phyloP scores from a whole-genome alignment of 2,113 vertebrate genomes.

The Oryzias javanicus region DNA sequence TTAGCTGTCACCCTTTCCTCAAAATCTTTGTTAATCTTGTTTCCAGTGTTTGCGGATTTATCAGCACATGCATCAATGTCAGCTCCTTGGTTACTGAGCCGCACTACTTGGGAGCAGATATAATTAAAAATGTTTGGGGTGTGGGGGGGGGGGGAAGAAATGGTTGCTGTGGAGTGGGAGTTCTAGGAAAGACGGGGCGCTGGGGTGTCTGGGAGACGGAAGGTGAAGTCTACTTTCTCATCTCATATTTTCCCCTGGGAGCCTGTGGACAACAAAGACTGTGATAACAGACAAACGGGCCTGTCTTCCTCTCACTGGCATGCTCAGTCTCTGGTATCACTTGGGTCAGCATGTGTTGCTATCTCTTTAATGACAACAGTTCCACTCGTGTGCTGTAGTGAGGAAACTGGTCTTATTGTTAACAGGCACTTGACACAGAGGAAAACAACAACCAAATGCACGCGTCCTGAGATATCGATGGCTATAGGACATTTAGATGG shows the following conservation, averaged over 20 bases:
- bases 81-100: conserved; percentile 99
- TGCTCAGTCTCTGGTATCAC: conserved; percentile 72
- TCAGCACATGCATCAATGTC: conserved; percentile 99
- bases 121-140: conserved; percentile 99
- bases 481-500: conserved; percentile 33
- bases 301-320: conserved; percentile 36
- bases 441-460: conserved; percentile 50
- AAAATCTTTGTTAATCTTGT: conserved; percentile 99
- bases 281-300: conserved; percentile 88
- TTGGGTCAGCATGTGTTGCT: conserved; percentile 78
- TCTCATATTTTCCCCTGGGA: conserved; percentile 77
- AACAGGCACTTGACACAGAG: conserved; percentile 55
- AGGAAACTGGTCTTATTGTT: conserved; percentile 59
- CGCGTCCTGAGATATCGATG: conserved; percentile 17
- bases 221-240: conserved; percentile 89
- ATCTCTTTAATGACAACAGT: conserved; percentile 86
- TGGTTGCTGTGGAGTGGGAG: conserved; percentile 38
- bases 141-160: conserved; percentile 63
- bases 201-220: conserved; percentile 58
- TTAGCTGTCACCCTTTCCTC: conserved; percentile 99
- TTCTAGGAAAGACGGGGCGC: conserved; percentile 38
- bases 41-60: conserved; percentile 99
- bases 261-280: conserved; percentile 83
- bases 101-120: conserved; percentile 97
- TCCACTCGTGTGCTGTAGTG: conserved; percentile 53